Evolutionary conservation across 2,888 invertebrate genomes (phyloP).

Genomic region (Amblyjoppa fuscipennis): DNA sequence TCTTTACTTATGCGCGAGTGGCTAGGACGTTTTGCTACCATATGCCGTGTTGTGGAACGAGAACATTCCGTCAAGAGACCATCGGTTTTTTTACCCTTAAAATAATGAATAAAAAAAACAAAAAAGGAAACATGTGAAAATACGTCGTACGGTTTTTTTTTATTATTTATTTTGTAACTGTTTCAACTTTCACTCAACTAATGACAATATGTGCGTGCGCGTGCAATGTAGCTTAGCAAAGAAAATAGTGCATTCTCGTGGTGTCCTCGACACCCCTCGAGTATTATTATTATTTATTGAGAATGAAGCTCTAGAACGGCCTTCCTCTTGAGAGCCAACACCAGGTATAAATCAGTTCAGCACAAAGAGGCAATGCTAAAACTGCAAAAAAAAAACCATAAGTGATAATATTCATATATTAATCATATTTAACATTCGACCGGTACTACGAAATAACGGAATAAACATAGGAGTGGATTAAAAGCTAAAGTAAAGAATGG

Average conservation of each 20-base stretch:
- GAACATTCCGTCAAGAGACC: constrained; percentile 35
- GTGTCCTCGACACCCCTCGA: constrained; percentile 21
- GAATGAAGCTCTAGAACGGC: too few relatives aligned
- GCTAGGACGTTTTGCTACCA: constrained; percentile 42
- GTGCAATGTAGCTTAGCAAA: constrained; percentile 2
- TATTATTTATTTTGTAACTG: too few relatives aligned
- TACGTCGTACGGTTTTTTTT: neutral
- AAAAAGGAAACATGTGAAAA: too few relatives aligned
- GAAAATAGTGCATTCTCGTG: constrained; percentile 11
- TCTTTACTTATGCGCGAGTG: constrained; percentile 42
- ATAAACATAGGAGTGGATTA: too few relatives aligned
- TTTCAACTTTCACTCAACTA: neutral
- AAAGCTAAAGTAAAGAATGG: neutral
- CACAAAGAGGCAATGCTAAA: too few relatives aligned
- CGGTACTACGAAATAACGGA: too few relatives aligned
- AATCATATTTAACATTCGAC: too few relatives aligned
- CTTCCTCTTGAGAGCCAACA: too few relatives aligned
- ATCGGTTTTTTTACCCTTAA: constrained; percentile 31
- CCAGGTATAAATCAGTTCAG: too few relatives aligned
- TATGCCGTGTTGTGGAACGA: constrained; percentile 46
- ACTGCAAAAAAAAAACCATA: too few relatives aligned
- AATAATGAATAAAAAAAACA: neutral
- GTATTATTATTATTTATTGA: too few relatives aligned
- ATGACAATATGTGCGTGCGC: neutral
- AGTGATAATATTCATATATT: too few relatives aligned